Evolutionary conservation across 2,113 vertebrate genomes (phyloP).

Genomic region (Odocoileus hemionus): DNA sequence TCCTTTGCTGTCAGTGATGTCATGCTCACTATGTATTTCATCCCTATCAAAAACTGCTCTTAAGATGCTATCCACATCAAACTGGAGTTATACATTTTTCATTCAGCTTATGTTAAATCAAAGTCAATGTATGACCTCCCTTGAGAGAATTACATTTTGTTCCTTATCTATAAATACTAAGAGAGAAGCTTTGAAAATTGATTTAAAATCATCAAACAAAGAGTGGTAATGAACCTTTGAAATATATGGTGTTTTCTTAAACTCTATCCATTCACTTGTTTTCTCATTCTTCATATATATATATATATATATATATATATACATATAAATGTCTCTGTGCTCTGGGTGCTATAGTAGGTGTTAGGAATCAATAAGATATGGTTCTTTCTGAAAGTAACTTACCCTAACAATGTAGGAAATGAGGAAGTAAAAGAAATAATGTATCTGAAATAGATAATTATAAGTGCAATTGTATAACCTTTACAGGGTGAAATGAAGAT

Average conservation of each 20-base stretch:
- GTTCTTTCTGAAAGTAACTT: not conserved
- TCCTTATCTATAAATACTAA: conserved; percentile 13
- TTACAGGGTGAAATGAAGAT: not conserved
- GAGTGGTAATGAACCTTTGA: not conserved
- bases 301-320: not conserved
- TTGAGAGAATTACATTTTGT: not conserved
- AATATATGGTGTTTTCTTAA: not conserved
- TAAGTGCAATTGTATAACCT: not conserved
- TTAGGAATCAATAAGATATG: not conserved
- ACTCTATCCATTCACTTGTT: not conserved
- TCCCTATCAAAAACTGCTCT: not conserved
- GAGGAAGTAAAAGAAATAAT: not conserved
- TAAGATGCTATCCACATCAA: not conserved
- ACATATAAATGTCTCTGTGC: not conserved
- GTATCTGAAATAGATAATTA: not conserved
- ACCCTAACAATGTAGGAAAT: not conserved
- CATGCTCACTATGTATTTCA: not conserved
- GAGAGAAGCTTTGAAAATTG: not conserved
- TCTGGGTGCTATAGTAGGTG: not conserved
- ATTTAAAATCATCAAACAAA: not conserved
- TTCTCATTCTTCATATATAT: not conserved
- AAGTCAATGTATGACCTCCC: not conserved
- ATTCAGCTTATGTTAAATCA: conserved; percentile 24
- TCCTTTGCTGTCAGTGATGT: not conserved
- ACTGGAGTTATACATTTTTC: not conserved